Evolutionary conservation across 2,113 vertebrate species (phyloP).

Genomic region (Pongo abelii): DNA sequence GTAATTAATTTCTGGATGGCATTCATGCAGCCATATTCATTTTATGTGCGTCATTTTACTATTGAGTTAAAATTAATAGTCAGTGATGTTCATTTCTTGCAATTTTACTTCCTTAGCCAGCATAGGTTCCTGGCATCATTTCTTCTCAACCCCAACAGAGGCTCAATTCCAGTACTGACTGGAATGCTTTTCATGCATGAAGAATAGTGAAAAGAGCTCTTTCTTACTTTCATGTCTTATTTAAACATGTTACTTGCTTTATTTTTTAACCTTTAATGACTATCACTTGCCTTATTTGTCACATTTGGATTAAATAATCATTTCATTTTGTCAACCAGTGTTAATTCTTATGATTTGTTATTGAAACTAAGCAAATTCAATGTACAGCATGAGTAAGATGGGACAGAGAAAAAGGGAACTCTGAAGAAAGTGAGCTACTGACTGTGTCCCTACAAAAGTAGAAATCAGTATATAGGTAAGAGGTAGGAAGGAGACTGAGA

Average conservation of each 20-base stretch:
- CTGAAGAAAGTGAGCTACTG: background rate
- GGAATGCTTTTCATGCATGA: background rate
- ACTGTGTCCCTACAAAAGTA: background rate
- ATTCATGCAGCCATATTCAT: background rate
- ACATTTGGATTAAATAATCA: background rate
- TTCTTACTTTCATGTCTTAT: constrained; percentile 47
- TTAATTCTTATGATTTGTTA: background rate
- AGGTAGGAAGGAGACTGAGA: background rate
- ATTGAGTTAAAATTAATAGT: constrained; percentile 36
- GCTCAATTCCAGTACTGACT: background rate
- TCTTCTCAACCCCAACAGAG: background rate
- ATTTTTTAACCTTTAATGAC: constrained; percentile 47
- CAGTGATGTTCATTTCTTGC: background rate
- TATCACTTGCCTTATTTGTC: constrained; percentile 12
- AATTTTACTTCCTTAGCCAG: background rate
- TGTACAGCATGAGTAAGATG: background rate
- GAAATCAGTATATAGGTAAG: background rate
- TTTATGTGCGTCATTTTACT: background rate
- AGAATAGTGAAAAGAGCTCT: background rate
- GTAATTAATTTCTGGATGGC: background rate
- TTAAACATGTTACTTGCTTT: constrained; percentile 28
- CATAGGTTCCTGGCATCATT: background rate
- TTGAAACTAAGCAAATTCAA: background rate
- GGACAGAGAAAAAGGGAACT: background rate
- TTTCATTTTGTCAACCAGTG: constrained; percentile 55